A percentile compares a stretch with the other conserved stretches of the same genome.
Evolutionary conservation across 2,888 invertebrate species (phyloP).

Genomic region (Phanerotoma sp.): DNA sequence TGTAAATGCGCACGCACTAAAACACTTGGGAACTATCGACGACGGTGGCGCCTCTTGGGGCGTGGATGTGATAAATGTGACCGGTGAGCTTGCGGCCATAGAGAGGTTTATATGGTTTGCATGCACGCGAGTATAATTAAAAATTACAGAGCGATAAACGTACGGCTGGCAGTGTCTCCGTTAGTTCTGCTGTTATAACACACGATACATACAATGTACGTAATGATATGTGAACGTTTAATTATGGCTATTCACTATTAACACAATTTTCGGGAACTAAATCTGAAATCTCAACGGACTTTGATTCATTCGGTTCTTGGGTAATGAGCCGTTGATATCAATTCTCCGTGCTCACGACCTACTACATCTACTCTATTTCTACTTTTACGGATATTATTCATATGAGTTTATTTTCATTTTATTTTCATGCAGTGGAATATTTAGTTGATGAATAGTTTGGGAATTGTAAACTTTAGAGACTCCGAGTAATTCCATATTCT

Average conservation of each 20-base stretch:
- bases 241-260: constrained; percentile 26
- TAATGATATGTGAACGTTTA: constrained; percentile 31
- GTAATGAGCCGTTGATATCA: too few species aligned
- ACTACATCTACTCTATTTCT: too few species aligned
- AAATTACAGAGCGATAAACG: constrained; percentile 42
- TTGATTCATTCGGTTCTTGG: too few species aligned
- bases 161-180: background rate
- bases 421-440: too few species aligned
- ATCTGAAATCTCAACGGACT: too few species aligned
- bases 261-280: background rate
- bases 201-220: constrained; percentile 4
- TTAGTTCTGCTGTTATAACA: background rate
- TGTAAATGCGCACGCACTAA: background rate
- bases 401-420: too few species aligned
- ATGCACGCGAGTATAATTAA: constrained; percentile 39
- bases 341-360: too few species aligned
- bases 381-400: too few species aligned
- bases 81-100: constrained; percentile 7
- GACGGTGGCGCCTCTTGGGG: constrained; percentile 12
- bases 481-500: too few species aligned
- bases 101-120: background rate
- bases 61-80: constrained; percentile 24
- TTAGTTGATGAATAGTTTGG: too few species aligned
- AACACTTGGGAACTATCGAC: too few species aligned
- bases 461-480: too few species aligned